Evolutionary conservation across 2,888 invertebrate genomes (phyloP).

Genomic region (Drosophila prostipennis): DNA sequence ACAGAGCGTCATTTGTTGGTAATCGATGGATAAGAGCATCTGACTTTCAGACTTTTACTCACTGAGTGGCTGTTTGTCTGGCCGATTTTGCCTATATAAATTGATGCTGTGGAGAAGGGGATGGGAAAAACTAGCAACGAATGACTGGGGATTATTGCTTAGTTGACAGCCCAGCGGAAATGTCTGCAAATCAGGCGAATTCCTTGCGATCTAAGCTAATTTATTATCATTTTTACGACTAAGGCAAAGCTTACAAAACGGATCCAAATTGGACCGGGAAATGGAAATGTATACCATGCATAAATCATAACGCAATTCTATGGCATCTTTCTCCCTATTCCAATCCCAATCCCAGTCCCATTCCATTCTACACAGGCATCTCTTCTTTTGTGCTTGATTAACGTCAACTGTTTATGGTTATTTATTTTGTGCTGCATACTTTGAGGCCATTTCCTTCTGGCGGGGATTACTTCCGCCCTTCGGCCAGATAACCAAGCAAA

Average conservation of each 20-base stretch:
- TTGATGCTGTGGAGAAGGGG: neutral
- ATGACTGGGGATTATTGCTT: constrained; percentile 46
- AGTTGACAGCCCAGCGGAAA: constrained; percentile 45
- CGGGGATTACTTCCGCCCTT: constrained; percentile 35
- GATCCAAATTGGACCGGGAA: constrained; percentile 40
- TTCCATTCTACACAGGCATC: neutral
- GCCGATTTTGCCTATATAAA: constrained; percentile 52
- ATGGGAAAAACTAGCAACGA: constrained; percentile 39
- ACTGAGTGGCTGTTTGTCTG: constrained; percentile 46
- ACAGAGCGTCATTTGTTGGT: constrained; percentile 66
- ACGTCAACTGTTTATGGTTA: constrained; percentile 57
- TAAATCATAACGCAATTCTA: constrained; percentile 38
- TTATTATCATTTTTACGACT: constrained; percentile 67
- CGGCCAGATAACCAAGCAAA: constrained; percentile 31
- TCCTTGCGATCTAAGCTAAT: constrained; percentile 57
- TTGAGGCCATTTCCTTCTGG: constrained; percentile 29
- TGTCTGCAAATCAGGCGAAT: constrained; percentile 57
- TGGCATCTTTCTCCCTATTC: constrained; percentile 5
- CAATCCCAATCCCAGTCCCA: neutral
- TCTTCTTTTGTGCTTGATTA: constrained; percentile 53
- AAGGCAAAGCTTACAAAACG: constrained; percentile 39
- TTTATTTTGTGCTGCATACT: constrained; percentile 54
- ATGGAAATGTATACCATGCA: constrained; percentile 35
- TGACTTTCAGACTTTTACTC: constrained; percentile 34
- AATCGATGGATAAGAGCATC: constrained; percentile 69